phyloP scores from a whole-genome alignment of 2,888 invertebrate species.

The Parnassius apollo region DNA sequence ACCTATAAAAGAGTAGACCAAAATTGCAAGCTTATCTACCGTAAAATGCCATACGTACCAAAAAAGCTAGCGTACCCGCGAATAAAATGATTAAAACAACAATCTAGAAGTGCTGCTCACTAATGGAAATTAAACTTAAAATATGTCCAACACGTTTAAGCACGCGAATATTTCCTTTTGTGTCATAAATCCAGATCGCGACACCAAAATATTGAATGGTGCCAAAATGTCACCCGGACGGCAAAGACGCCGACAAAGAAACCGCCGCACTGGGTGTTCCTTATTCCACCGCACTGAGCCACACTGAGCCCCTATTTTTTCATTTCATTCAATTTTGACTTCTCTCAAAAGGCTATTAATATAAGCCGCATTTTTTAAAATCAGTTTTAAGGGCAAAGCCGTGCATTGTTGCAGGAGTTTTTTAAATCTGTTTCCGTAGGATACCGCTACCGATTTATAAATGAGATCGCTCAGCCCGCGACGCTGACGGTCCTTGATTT shows the following conservation, averaged over 20 bases:
- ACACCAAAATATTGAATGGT: conserved; percentile 80
- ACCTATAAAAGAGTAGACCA: no score
- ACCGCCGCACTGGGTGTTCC: conserved; percentile 78
- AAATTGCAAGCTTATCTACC: no score
- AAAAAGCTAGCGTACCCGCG: no score
- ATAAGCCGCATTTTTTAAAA: conserved; percentile 78
- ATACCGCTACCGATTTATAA: conserved; percentile 79
- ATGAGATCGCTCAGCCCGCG: conserved; percentile 60
- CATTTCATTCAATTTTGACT: conserved; percentile 81
- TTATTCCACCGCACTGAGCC: conserved; percentile 55
- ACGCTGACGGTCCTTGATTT: conserved; percentile 66
- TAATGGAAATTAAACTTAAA: conserved; percentile 20
- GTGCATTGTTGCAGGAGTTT: conserved; percentile 70
- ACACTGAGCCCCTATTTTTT: conserved; percentile 73
- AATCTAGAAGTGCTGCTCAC: conserved; percentile 2
- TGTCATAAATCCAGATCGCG: conserved; percentile 76
- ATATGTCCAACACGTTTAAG: conserved; percentile 37
- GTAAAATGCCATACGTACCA: no score
- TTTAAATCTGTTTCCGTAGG: conserved; percentile 79
- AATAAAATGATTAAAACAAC: neutral
- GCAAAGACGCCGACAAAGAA: conserved; percentile 75
- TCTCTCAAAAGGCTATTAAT: conserved; percentile 81
- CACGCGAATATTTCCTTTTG: conserved; percentile 59
- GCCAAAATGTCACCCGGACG: conserved; percentile 78
- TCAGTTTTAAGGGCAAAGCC: conserved; percentile 73